Evolutionary conservation across 2,113 vertebrate species (phyloP).

Genomic region (Cyprinodon tularosa): DNA sequence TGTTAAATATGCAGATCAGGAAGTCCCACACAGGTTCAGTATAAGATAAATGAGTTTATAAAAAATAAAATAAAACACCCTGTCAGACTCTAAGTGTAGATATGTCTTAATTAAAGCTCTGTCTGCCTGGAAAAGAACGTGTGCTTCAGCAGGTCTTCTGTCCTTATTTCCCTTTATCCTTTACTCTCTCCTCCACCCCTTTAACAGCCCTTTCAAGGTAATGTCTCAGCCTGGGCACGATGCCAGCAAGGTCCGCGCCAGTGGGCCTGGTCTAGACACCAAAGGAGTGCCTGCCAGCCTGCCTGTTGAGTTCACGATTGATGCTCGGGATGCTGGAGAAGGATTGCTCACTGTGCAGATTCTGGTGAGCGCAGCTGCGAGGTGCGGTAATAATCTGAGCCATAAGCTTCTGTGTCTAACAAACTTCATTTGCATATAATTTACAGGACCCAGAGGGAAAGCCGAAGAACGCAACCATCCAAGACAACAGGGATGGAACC

Average conservation of each 20-base stretch:
- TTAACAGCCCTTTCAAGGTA: conserved; percentile 91
- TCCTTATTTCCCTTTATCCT: conserved; percentile 25
- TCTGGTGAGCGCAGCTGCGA: conserved; percentile 78
- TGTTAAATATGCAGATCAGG: conserved; percentile 91
- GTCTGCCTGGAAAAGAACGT: conserved; percentile 2
- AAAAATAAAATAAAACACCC: background rate
- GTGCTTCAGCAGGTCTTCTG: conserved; percentile 8
- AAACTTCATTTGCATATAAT: background rate
- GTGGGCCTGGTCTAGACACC: conserved; percentile 88
- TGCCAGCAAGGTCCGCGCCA: conserved; percentile 93
- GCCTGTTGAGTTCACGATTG: conserved; percentile 93
- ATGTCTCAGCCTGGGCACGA: conserved; percentile 89
- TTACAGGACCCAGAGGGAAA: conserved; percentile 92
- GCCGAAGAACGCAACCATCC: conserved; percentile 93
- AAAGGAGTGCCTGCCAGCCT: conserved; percentile 90
- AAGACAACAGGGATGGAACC: conserved; percentile 92
- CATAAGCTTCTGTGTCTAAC: background rate
- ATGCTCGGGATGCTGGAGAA: conserved; percentile 90
- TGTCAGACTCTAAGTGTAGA: conserved; percentile 14
- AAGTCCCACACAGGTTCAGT: conserved; percentile 90
- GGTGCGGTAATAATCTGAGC: background rate
- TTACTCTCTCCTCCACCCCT: conserved; percentile 15
- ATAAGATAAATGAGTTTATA: conserved; percentile 12
- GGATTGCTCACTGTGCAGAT: conserved; percentile 93
- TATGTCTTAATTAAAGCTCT: conserved; percentile 38